Conservation (phyloP, 2,797 vertebrate species). For the Semaprochilodus insignis region DNA sequence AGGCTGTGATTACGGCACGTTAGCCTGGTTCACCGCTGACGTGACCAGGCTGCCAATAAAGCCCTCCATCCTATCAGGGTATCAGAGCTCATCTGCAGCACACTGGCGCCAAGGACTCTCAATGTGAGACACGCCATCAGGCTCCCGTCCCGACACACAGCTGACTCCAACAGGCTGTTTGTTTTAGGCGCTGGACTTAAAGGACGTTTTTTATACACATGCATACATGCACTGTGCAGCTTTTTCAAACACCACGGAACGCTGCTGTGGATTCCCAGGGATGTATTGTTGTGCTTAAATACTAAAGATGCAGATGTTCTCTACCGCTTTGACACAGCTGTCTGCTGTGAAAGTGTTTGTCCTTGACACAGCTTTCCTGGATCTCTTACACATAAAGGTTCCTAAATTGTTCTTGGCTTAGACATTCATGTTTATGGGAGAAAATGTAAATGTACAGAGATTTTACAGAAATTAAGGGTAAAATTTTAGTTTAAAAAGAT, state of each 20-base stretch:
- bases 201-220: constrained; percentile 48
- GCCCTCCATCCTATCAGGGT: constrained; percentile 58
- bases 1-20: constrained; percentile 72
- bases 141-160: constrained; percentile 50
- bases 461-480: too few relatives aligned
- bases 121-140: constrained; percentile 76
- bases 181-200: constrained; percentile 53
- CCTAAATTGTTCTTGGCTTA: not conserved
- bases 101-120: constrained; percentile 79
- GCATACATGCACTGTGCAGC: not conserved
- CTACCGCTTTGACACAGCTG: not conserved
- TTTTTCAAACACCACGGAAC: not conserved
- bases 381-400: not conserved
- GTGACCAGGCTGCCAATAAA: constrained; percentile 72
- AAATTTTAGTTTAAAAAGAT: not conserved
- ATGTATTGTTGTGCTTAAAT: constrained; percentile 2
- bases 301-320: constrained; percentile 6
- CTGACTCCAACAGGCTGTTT: constrained; percentile 58
- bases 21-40: constrained; percentile 66
- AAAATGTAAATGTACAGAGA: not conserved
- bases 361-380: constrained; percentile 1
- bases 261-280: constrained; percentile 18
- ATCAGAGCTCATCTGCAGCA: constrained; percentile 74
- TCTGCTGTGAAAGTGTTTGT: constrained; percentile 21
- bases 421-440: too few relatives aligned